Percentiles rank a stretch among this genome's conserved stretches.
phyloP scores from a whole-genome alignment of 2,797 vertebrate genomes.

The Dipus sagitta region DNA sequence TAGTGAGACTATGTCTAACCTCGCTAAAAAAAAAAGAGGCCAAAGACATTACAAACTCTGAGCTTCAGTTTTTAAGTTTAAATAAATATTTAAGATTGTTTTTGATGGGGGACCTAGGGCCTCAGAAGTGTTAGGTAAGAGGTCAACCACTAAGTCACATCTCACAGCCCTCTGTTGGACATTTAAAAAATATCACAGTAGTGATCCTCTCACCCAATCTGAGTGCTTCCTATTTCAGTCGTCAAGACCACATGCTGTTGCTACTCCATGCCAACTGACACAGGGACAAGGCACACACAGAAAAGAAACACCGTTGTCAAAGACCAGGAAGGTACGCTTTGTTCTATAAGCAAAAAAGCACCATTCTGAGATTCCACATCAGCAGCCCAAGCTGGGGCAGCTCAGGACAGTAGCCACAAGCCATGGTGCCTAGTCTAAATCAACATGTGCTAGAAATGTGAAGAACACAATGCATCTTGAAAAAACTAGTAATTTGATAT shows the following conservation, averaged over 20 bases:
- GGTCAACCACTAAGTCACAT: background rate
- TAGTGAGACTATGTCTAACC: too few relatives aligned
- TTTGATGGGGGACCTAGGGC: background rate
- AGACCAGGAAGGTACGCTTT: background rate
- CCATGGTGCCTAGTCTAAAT: background rate
- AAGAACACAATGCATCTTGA: background rate
- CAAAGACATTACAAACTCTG: background rate
- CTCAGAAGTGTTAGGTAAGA: background rate
- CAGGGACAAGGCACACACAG: background rate
- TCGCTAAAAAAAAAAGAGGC: background rate
- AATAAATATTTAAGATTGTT: slow-evolving; percentile 33
- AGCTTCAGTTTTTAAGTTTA: slow-evolving; percentile 15
- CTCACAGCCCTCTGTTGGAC: background rate
- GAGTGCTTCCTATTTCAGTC: slow-evolving; percentile 1
- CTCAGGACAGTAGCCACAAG: background rate
- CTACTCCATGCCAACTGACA: background rate
- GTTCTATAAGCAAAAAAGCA: background rate
- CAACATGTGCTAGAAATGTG: background rate
- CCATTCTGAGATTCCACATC: background rate
- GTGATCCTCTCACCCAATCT: slow-evolving; percentile 17
- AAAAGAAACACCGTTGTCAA: background rate
- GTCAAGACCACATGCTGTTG: slow-evolving; percentile 1
- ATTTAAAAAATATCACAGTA: slow-evolving; percentile 28
- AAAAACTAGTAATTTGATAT: slow-evolving; percentile 21
- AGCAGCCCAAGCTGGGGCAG: background rate